phyloP scores from a whole-genome alignment of 1,140 invertebrate genomes.

The Leptinotarsa texana region DNA sequence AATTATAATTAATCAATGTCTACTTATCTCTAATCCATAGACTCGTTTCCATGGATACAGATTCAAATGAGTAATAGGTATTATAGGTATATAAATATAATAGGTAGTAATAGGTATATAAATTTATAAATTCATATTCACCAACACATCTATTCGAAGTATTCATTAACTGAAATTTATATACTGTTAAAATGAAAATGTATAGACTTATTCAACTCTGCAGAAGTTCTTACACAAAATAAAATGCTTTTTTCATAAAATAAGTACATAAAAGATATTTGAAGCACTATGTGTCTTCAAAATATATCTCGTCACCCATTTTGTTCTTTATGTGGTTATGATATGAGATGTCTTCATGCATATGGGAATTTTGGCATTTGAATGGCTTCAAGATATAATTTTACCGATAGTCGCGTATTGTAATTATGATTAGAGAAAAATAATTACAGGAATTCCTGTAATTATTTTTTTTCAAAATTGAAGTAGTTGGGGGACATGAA shows the following conservation, averaged over 20 bases:
- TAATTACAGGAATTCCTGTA: no score
- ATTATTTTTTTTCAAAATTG: neutral
- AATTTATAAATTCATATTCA: no score
- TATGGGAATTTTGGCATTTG: conserved; percentile 7
- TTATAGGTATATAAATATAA: no score
- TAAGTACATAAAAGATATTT: conserved; percentile 1
- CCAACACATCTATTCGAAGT: no score
- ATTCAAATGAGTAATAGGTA: no score
- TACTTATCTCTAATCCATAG: no score
- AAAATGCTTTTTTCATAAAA: neutral
- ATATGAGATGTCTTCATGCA: neutral
- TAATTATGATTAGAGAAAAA: conserved; percentile 10
- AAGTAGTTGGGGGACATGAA: neutral
- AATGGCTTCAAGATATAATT: neutral
- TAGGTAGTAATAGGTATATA: no score
- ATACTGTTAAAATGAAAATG: neutral
- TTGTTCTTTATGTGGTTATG: conserved; percentile 3
- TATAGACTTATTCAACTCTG: neutral
- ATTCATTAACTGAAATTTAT: no score
- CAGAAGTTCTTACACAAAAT: neutral
- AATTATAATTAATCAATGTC: no score
- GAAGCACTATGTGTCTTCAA: neutral
- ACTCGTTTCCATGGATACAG: no score
- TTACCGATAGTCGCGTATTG: neutral
- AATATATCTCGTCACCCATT: neutral